A percentile compares a stretch with the other conserved stretches of the same genome.
phyloP scores from a whole-genome alignment of 2,113 vertebrate species.

The Paralichthys olivaceus region DNA sequence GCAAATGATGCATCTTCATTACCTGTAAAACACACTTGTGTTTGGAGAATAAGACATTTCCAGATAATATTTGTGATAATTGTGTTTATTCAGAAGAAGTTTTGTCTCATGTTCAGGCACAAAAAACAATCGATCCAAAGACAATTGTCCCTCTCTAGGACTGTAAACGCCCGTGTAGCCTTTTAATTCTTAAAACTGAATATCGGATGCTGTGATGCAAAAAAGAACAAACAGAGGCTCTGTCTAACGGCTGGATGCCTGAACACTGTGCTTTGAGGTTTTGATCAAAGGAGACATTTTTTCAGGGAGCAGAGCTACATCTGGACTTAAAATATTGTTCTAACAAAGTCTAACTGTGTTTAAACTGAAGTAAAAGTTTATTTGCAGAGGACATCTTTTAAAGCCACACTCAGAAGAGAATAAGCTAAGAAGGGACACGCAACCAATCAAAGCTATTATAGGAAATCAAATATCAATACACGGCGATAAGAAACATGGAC shows the following conservation, averaged over 20 bases:
- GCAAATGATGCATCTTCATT: not conserved
- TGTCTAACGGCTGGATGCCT: slow-evolving; percentile 28
- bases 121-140: not conserved
- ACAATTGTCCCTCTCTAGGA: not conserved
- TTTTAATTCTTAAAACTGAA: slow-evolving; percentile 4
- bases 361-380: slow-evolving; percentile 13
- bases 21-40: not conserved
- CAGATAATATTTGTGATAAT: not conserved
- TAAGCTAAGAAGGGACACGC: slow-evolving; percentile 28
- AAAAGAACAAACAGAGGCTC: not conserved
- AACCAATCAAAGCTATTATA: slow-evolving; percentile 16
- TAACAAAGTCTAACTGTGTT: slow-evolving; percentile 12
- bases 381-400: slow-evolving; percentile 30
- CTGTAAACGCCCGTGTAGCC: too few species aligned
- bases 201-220: not conserved
- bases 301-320: slow-evolving; percentile 1
- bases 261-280: slow-evolving; percentile 11
- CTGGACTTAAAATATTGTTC: slow-evolving; percentile 5
- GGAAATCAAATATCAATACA: slow-evolving; percentile 46
- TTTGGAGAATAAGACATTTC: not conserved
- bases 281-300: not conserved
- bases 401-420: slow-evolving; percentile 17
- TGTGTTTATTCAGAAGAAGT: not conserved
- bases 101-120: slow-evolving; percentile 1
- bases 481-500: slow-evolving; percentile 34